phyloP scores from a whole-genome alignment of 2,888 invertebrate genomes.

The Agrochola lota region DNA sequence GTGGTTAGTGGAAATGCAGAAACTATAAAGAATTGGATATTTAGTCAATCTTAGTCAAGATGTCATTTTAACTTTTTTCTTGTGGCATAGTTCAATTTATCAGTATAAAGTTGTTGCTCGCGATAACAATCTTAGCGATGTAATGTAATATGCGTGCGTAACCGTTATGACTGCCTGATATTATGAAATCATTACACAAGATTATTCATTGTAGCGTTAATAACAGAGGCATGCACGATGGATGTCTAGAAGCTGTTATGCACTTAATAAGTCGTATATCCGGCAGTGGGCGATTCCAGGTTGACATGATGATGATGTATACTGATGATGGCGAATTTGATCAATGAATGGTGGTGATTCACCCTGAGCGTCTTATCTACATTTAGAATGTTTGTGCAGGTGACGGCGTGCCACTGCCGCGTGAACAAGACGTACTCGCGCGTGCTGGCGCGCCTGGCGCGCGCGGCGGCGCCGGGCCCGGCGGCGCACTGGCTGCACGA shows the following conservation, averaged over 20 bases:
- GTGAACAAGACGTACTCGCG: conserved; percentile 94
- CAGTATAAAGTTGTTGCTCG: conserved; percentile 11
- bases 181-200: conserved; percentile 54
- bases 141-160: conserved; percentile 16
- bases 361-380: background rate
- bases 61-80: background rate
- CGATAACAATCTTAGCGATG: conserved; percentile 14
- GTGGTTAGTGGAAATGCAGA: background rate
- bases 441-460: conserved; percentile 90
- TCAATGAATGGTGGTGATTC: background rate
- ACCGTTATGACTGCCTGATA: conserved; percentile 25
- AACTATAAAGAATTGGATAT: background rate
- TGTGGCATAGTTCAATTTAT: background rate
- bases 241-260: conserved; percentile 17
- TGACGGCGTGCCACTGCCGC: conserved; percentile 94
- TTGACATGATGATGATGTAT: background rate
- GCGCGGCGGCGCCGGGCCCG: conserved; percentile 80
- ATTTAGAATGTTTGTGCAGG: conserved; percentile 83
- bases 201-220: conserved; percentile 26
- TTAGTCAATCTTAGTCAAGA: conserved; percentile 2
- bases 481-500: conserved; percentile 91
- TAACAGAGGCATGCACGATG: conserved; percentile 12
- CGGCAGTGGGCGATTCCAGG: background rate
- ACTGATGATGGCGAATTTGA: background rate
- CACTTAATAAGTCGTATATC: conserved; percentile 12